Base-by-base conservation (phyloP, 2,888 invertebrate species). In the Cylindroiulus punctatus region DNA sequence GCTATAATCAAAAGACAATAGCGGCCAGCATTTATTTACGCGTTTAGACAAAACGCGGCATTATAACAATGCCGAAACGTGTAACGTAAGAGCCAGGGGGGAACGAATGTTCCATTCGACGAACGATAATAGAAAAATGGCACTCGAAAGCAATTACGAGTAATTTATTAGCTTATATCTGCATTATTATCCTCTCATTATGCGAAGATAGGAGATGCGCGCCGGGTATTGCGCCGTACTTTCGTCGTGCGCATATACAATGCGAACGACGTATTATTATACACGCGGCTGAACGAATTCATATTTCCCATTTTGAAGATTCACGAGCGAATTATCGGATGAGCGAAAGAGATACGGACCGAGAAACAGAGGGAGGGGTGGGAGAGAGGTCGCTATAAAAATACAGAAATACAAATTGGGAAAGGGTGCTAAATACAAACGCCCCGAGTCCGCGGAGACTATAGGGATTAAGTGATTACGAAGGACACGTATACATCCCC, bases 181-280 rank as follows among this genome's bases (percentile, higher is more conserved):
- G 76, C 76, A 30, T 76, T 76, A 76, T 76, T 76, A 76, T 76
- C 76, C 76, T 76, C 30, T 76, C 30, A 30, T 76, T 76, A 76
- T 76, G 76, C 76, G 76, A 57, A 57, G 57, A 57, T 57, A 57
- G 57, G 76, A 76, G 76, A 76, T 26, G 30, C 14, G 76, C 76
- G 30, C 76, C 76, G 30, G 30, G 76, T 76, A 76, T 76, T 76
- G 1, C 14, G 22, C 22, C 57, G n/a, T 65, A n/a, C 22, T 65
- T 65, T 65, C n/a, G 22, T 65, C 36, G 36, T 44, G 12, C 44
- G 12, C 44, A 44, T 44, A 12, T 44, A 44, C 44, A 44, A 44
- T 10, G 4, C 7, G 1, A 44, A 10, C 44, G 44, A 44, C 44
- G 44, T n/a, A n/a, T n/a, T n/a, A n/a, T n/a, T n/a, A n/a, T n/a